Evolutionary conservation across 1,140 invertebrate genomes (phyloP), one percentile per base, ranked within the genome.

Genomic region (Drosophila subpulchrella): DNA sequence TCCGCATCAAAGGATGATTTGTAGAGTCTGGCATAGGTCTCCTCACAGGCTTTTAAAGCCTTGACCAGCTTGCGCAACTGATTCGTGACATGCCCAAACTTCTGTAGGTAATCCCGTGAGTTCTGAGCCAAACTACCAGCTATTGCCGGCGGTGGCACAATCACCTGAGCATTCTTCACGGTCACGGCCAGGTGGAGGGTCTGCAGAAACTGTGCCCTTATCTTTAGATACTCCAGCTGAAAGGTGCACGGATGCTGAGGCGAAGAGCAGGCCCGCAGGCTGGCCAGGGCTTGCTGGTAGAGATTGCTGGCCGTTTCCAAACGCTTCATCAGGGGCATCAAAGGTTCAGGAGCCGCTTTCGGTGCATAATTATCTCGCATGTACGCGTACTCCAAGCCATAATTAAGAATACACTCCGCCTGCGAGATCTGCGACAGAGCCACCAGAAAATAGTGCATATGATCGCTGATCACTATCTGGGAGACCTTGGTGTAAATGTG

Each of bases 1-100:
- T 99, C 97, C 10, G 98, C 97, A 94, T 99, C 97, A 93, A 99
- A 99, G 41, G 97, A 97, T 15, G 97, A 97, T 90, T 98, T 96
- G 90, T 98, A 98, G 1, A 99, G 93, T 68, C 95, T 95, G 63
- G 95, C 96, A 91, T 97, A 98, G 42, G 95, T 94, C 32, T 96
- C 95, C 27, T 96, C 96, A 63, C 97, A 95, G 3, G 92, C 94
- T 62, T 95, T 95, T 44, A 98, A 95, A 39, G 97, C 95, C 91
- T 97, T 97, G 6, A 90, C 92, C 50, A 91, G 53, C 42, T 92
- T 92, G 7, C 84, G 75, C 79, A 94, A 94, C 93, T 97, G 96
- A 89, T 95, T 95, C 0, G 96, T 96, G 4, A 97, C 96, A 71
- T 97, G 95, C 2, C 97, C 97, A 93, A 96, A 97, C 78, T 96